phyloP scores from a whole-genome alignment of 2,888 invertebrate genomes.

The Lypha dubia region DNA sequence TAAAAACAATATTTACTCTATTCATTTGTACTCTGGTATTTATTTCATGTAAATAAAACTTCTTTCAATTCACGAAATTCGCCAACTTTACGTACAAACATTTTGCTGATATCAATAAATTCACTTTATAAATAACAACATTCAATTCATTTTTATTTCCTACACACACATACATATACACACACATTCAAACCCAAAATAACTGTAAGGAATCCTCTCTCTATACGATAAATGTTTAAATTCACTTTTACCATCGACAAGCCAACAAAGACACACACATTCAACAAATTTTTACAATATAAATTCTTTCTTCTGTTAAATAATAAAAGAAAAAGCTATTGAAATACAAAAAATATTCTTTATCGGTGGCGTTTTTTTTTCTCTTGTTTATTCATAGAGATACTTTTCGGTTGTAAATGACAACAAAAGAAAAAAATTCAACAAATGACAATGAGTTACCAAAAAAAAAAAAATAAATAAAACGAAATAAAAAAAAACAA shows the following conservation, averaged over 20 bases:
- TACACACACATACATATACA: slow-evolving; percentile 1
- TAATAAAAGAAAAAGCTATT: slow-evolving; percentile 32
- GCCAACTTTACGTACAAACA: slow-evolving; percentile 33
- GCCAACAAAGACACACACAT: slow-evolving; percentile 24
- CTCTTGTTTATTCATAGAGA: slow-evolving; percentile 32
- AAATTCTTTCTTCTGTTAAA: slow-evolving; percentile 29
- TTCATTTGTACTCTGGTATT: neutral
- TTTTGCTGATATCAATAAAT: slow-evolving; percentile 46
- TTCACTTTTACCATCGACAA: neutral
- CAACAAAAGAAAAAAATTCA: slow-evolving; percentile 60
- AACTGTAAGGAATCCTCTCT: slow-evolving; percentile 5
- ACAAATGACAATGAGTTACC: slow-evolving; percentile 55
- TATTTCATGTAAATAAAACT: slow-evolving; percentile 37
- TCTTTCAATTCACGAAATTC: slow-evolving; percentile 30
- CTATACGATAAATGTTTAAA: slow-evolving; percentile 17
- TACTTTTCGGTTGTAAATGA: slow-evolving; percentile 63
- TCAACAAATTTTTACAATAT: slow-evolving; percentile 20
- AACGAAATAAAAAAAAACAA: slow-evolving; percentile 13
- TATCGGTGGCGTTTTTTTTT: slow-evolving; percentile 40
- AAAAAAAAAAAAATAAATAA: slow-evolving; percentile 12
- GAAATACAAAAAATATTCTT: slow-evolving; percentile 31
- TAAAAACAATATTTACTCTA: neutral
- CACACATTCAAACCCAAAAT: too few species aligned
- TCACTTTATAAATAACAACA: neutral
- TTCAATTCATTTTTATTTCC: slow-evolving; percentile 49